Evolutionary conservation across 2,113 vertebrate species (phyloP), one percentile per base, ranked within the genome.

Genomic region (Oenanthe melanoleuca): DNA sequence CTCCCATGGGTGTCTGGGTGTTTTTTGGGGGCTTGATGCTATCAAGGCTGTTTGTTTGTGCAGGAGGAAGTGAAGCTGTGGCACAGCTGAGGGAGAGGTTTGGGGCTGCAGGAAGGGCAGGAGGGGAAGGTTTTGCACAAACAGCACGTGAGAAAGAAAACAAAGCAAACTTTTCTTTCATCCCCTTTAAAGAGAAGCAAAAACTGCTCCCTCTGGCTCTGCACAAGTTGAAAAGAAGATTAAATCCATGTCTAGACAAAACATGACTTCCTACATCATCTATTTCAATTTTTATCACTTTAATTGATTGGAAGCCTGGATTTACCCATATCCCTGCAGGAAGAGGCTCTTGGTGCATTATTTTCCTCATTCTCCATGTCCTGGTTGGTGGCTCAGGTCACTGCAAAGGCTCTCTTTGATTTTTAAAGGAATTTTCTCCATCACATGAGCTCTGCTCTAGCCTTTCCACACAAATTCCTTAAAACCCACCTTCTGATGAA

Each of bases 31-130:
- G 25, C 29, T 55, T 55, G 21, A 50, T 69, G 56, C 9, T 47
- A 37, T 28, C 20, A 3, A 1, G 14, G 14, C 33, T 26, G 29
- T 61, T 52, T 75, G 73, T 75, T 70, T 91, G 70, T 14, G 22
- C 28, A 11, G 2, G 44, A 91, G 91, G 88, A 88, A 92, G 74
- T 14, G 44, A 75, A 87, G 81, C 52, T 8, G 28, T 26, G 4
- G 38, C 80, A 66, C 2, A 0, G 80, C 1, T 2, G 33, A 77
- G 83, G 53, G 72, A n/a, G 73, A 64, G 53, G 50, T 72, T 44
- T 75, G 89, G 80, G 84, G 49, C 84, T 87, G 65, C 89, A 88
- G 81, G 91, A 95, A 81, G 82, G 57, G 75, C n/a, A 45, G 88
- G 11, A 80, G 47, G 52, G 57, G 47, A 82, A 70, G 42, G 64